Evolutionary conservation across 2,113 vertebrate genomes (phyloP), one percentile per base, ranked within the genome.

Genomic region (Sus scrofa): DNA sequence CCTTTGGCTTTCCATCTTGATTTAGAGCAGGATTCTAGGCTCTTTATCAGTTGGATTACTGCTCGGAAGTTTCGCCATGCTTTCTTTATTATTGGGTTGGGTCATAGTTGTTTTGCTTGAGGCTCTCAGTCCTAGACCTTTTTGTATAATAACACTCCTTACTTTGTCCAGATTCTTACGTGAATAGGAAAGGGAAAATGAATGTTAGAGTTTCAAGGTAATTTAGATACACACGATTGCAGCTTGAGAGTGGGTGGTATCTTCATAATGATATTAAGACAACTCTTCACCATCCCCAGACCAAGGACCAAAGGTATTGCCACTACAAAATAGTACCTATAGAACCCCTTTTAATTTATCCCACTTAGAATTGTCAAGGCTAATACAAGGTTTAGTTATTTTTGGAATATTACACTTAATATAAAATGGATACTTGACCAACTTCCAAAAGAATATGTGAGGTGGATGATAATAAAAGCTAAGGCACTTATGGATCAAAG

Each of bases 361-460:
- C 32, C 37, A 39, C 3, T 85, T 93, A 78, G 24, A 81, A 73
- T 30, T 93, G 6, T 8, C 30, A 86, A 87, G 63, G 34, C n/a
- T 89, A 63, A 79, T 74, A 63, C 85, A 26, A 74, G 32, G 5
- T n/a, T 22, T 68, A 83, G 13, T 22, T 77, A 63, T 37, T 65
- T 94, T 44, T 44, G 14, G 14, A 83, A 67, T n/a, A 62, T 90
- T 91, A 9, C 3, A 65, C 12, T 82, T 95, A 83, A 44, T 58
- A 16, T 86, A 75, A 95, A 87, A 68, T 83, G 6, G 50, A 32
- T 91, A 60, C 32, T 93, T 70, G 82, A 68, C 58, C 82, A 74
- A 26, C 5, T 63, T 96, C 20, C 3, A 26, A 86, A 95, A 86
- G 54, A 82, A 86, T 27, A 37, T 6, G 14, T 58, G 34, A 86